A percentile compares a stretch with the other conserved stretches of the same genome.
These are phyloP conservation scores for Phyllopteryx taeniolatus DNA, from an alignment of 2,113 vertebrate species.

Conservation along the genomic window DNA sequence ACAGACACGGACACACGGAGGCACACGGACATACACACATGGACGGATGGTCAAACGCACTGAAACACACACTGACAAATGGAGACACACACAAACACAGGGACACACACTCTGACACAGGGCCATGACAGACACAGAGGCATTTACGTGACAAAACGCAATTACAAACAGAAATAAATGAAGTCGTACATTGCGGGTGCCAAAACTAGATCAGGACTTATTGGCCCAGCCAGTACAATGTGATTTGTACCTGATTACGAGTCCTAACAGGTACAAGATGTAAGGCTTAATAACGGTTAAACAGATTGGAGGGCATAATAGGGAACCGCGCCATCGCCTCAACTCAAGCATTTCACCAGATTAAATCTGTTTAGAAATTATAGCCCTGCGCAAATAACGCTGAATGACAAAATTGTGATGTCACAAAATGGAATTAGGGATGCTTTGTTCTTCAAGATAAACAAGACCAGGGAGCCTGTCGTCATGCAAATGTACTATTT, in stretches of 20 bases:
- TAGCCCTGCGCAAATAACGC: not conserved
- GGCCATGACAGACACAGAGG: not conserved
- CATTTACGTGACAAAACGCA: constrained; percentile 2
- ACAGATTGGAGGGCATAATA: constrained; percentile 11
- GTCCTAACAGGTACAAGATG: constrained; percentile 9
- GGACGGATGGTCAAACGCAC: too few species aligned
- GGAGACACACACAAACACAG: too few species aligned
- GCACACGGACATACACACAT: too few species aligned
- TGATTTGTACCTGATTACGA: constrained; percentile 28
- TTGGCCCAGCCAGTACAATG: constrained; percentile 22
- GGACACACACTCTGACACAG: too few species aligned
- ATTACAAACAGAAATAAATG: constrained; percentile 20
- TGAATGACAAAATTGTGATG: not conserved
- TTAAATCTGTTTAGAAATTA: not conserved
- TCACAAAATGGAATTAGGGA: too few species aligned
- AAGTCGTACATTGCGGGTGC: not conserved
- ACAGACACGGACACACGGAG: too few species aligned
- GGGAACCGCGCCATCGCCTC: not conserved
- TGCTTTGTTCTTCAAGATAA: not conserved
- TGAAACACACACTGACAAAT: too few species aligned
- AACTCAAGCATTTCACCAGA: not conserved
- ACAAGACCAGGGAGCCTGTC: not conserved
- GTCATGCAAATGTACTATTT: not conserved
- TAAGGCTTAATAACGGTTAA: constrained; percentile 15
- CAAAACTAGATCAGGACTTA: constrained; percentile 31